Evolutionary conservation across 2,888 invertebrate species (phyloP), one percentile per base, ranked within the genome.

Genomic region (Aporophyla lueneburgensis): DNA sequence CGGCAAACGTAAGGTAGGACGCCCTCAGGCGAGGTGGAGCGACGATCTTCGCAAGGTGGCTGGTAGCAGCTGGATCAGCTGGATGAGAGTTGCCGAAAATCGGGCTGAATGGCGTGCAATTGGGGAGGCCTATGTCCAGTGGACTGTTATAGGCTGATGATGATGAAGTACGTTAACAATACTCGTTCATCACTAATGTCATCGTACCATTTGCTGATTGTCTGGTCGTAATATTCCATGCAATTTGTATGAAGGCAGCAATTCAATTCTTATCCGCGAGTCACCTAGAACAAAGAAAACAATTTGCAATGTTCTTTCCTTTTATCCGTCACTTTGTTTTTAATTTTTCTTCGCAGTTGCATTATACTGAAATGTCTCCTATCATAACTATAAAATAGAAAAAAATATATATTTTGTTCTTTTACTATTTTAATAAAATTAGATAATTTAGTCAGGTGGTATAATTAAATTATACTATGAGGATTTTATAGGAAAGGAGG

Each of bases 401-500:
- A 43, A 0, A 62, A 43, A 58, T 33, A n/a, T 9, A 21, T 53
- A 24, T 58, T 33, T 27, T 62, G 21, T 14, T 6, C 1, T 19
- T 19, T 5, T 54, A 54, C 2, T 5, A 46, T n/a, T 19, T n/a
- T 5, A 62, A 24, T 62, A 56, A 62, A 56, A 66, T 56, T 10
- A 43, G 3, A 53, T 33, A 56, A 61, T 56, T 54, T 63, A 33
- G 14, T 40, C 19, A 56, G 62, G n/a, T 62, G n/a, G 21, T 46
- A 19, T 89, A 81, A 83, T 88, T 84, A 91, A 91, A 89, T 85
- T 82, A 84, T 85, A 89, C 81, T 92, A 89, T 80, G 59, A 81
- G 80, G 81, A n/a, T n/a, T n/a, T n/a, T n/a, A n/a, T n/a, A n/a
- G n/a, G n/a, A n/a, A n/a, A n/a, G n/a, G n/a, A n/a, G n/a, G n/a